A percentile compares a stretch with the other conserved stretches of the same genome.
Evolutionary conservation across 2,113 vertebrate species (phyloP).

Genomic region (Callocephalon fimbriatum): DNA sequence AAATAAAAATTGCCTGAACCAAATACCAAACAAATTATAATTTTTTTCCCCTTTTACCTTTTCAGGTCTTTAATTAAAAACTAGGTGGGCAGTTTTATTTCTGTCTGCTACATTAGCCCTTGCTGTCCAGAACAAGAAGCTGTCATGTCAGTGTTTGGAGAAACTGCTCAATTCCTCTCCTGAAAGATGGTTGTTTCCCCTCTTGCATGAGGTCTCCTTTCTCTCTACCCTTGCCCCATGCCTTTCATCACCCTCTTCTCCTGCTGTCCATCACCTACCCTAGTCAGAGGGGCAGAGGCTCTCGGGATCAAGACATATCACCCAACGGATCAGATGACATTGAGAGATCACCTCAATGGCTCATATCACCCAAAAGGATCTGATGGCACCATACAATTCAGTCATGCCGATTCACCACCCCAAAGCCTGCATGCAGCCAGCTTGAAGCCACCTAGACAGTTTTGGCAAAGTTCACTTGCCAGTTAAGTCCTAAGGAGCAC

Average conservation of each 20-base stretch:
- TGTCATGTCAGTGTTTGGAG: background rate
- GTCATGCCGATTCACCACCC: background rate
- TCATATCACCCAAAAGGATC: background rate
- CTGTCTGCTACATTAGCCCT: background rate
- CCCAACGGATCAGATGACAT: background rate
- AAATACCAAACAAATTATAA: conserved; percentile 37
- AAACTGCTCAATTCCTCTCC: background rate
- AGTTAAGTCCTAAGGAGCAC: background rate
- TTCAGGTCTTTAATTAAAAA: background rate
- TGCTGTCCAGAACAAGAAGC: background rate
- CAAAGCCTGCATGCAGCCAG: background rate
- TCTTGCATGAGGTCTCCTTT: background rate
- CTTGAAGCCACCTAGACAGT: background rate
- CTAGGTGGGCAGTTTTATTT: background rate
- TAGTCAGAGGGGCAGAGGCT: background rate
- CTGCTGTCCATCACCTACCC: background rate
- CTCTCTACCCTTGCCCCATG: background rate
- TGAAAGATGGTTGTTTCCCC: background rate
- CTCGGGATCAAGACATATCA: background rate
- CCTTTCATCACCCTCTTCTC: background rate
- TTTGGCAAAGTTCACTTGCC: background rate
- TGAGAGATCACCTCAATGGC: background rate
- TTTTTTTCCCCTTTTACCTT: conserved; percentile 5
- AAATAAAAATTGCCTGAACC: conserved; percentile 52
- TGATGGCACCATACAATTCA: background rate